These are phyloP conservation scores for Megatriorchis doriae DNA, from an alignment of 2,113 vertebrate species.

Conservation along the genomic window DNA sequence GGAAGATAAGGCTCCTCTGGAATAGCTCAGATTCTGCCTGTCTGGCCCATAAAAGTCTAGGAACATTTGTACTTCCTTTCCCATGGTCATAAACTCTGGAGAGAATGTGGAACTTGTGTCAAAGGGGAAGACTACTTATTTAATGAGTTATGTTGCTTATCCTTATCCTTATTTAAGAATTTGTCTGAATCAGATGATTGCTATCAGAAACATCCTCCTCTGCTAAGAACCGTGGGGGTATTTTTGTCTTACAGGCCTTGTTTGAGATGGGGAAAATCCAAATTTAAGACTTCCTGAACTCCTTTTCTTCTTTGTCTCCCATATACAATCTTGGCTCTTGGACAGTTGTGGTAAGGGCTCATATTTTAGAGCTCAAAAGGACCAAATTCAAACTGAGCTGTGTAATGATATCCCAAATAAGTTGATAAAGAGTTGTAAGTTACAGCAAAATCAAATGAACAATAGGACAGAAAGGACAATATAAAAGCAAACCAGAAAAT, in stretches of 20 bases:
- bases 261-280: background rate
- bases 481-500: background rate
- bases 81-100: constrained; percentile 56
- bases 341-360: background rate
- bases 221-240: background rate
- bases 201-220: constrained; percentile 39
- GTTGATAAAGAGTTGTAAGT: background rate
- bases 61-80: constrained; percentile 53
- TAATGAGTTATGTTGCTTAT: constrained; percentile 52
- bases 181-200: constrained; percentile 31
- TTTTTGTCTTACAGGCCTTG: background rate
- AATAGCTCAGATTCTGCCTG: constrained; percentile 37
- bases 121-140: constrained; percentile 24
- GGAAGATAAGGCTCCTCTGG: constrained; percentile 33
- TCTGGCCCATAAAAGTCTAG: constrained; percentile 28
- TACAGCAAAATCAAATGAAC: background rate
- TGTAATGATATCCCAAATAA: background rate
- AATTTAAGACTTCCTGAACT: constrained; percentile 36
- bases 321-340: background rate
- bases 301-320: background rate
- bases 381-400: background rate
- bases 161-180: constrained; percentile 30
- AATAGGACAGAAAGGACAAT: background rate
- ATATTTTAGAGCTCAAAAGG: background rate
- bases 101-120: constrained; percentile 45